Conservation (phyloP, 1,140 invertebrate genomes). For the Philotrypesis tridentata region DNA sequence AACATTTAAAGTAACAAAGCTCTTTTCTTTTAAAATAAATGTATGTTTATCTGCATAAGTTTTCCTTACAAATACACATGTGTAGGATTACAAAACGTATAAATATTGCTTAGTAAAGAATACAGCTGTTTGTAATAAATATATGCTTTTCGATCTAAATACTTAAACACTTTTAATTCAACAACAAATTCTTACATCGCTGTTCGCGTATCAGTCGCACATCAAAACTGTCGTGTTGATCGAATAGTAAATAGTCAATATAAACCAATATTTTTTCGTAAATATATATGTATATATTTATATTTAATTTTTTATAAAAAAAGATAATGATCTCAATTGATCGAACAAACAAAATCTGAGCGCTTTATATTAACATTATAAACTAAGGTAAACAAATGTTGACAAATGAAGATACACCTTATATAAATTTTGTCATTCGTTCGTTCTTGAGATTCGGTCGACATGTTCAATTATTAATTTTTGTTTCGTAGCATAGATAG, state of each 20-base stretch:
- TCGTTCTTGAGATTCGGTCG: constrained; percentile 36
- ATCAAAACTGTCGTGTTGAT: constrained; percentile 32
- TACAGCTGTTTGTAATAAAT: constrained; percentile 55
- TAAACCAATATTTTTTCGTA: constrained; percentile 1
- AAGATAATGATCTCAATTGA: constrained; percentile 4
- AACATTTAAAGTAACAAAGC: constrained; percentile 43
- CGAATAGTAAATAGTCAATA: constrained; percentile 32
- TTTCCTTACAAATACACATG: constrained; percentile 61
- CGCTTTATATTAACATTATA: constrained; percentile 34
- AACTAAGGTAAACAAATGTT: constrained; percentile 6
- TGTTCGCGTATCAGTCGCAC: constrained; percentile 39
- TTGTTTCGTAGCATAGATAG: constrained; percentile 1
- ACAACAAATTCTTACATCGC: constrained; percentile 46
- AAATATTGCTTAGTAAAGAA: constrained; percentile 66
- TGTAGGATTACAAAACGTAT: constrained; percentile 65
- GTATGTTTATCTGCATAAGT: constrained; percentile 59
- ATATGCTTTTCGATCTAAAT: constrained; percentile 49
- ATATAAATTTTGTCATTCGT: constrained; percentile 21
- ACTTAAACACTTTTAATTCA: constrained; percentile 46
- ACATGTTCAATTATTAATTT: constrained; percentile 20
- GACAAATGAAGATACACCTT: constrained; percentile 33
- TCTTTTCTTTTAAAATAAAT: constrained; percentile 56
- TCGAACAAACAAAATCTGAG: constrained; percentile 6
- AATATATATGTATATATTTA: constrained; percentile 14
- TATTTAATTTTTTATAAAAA: constrained; percentile 34